Percentiles rank a stretch among this genome's conserved stretches.
These are phyloP conservation scores for Pedetes capensis DNA, from an alignment of 2,113 vertebrate genomes.

Conservation along the genomic window DNA sequence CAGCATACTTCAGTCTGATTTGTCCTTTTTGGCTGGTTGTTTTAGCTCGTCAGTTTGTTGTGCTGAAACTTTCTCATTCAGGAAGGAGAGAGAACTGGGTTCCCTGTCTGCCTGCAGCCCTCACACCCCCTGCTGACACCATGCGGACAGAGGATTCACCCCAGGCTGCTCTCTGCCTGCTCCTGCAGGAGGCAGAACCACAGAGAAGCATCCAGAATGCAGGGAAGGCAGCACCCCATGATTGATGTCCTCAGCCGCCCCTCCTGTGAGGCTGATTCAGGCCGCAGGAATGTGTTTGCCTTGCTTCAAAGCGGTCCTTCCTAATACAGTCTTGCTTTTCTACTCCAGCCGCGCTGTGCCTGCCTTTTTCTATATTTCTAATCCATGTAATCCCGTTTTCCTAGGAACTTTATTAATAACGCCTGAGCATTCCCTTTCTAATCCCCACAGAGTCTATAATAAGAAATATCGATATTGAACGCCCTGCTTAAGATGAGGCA, in stretches of 20 bases:
- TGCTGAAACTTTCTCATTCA: background rate
- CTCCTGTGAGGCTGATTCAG: constrained; percentile 7
- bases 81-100: background rate
- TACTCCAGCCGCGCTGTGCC: background rate
- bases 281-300: constrained; percentile 28
- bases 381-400: constrained; percentile 42
- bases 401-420: background rate
- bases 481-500: background rate
- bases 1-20: background rate
- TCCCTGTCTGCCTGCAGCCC: background rate
- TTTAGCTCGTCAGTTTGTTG: background rate
- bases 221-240: background rate
- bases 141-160: background rate
- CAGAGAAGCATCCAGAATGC: background rate
- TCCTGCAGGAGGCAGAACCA: background rate
- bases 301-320: constrained; percentile 51
- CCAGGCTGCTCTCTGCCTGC: background rate
- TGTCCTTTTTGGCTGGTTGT: background rate
- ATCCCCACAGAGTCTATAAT: background rate
- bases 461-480: background rate
- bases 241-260: background rate
- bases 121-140: background rate
- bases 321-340: constrained; percentile 46
- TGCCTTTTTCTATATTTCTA: background rate
- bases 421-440: background rate